Evolutionary conservation across 2,888 invertebrate species (phyloP).

Genomic region (Dynastes grantii): DNA sequence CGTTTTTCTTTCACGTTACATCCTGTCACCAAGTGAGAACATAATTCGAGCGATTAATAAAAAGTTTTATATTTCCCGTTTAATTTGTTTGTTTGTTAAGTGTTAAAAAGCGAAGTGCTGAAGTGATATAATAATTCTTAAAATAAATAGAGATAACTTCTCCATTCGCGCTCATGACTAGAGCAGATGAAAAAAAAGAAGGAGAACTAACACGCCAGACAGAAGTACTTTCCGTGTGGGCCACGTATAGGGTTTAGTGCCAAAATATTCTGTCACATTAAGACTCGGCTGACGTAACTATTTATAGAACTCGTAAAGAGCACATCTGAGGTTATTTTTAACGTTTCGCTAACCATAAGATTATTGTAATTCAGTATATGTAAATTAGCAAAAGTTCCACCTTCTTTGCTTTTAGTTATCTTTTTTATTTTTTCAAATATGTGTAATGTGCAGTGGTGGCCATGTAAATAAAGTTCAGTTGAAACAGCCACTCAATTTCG

Average conservation of each 20-base stretch:
- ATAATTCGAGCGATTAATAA: conserved; percentile 42
- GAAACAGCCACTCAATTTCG: too few relatives aligned
- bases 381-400: too few relatives aligned
- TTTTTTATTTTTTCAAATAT: too few relatives aligned
- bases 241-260: too few relatives aligned
- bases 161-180: background rate
- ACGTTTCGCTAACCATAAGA: too few relatives aligned
- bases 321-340: too few relatives aligned
- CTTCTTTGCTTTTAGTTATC: too few relatives aligned
- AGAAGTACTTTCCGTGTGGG: conserved; percentile 37
- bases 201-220: conserved; percentile 2
- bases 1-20: conserved; percentile 36
- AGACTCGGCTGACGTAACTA: background rate
- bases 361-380: too few relatives aligned
- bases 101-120: conserved; percentile 41
- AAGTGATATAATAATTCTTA: conserved; percentile 47
- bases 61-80: conserved; percentile 47
- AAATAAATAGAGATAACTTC: conserved; percentile 44
- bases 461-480: too few relatives aligned
- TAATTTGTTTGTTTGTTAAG: conserved; percentile 44
- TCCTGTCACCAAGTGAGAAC: conserved; percentile 43
- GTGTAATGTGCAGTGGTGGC: too few relatives aligned
- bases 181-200: conserved; percentile 3
- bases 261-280: conserved; percentile 21
- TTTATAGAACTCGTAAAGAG: background rate